These are phyloP conservation scores for Oncorhynchus keta DNA, from an alignment of 2,113 vertebrate genomes.

Conservation along the genomic window DNA sequence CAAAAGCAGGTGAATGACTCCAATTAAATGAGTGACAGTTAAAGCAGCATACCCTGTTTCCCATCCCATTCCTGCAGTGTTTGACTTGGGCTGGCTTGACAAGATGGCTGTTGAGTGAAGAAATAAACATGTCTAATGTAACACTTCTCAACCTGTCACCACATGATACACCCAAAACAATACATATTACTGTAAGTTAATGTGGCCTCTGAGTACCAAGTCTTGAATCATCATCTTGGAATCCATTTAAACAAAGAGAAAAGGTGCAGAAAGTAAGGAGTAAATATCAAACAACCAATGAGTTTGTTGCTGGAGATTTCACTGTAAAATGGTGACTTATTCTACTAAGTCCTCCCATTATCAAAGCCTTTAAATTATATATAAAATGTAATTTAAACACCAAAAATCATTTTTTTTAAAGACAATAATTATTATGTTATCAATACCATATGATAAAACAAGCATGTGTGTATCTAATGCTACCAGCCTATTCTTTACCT, in stretches of 20 bases:
- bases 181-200: neutral
- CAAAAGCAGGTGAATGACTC: conserved; percentile 16
- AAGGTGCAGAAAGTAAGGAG: neutral
- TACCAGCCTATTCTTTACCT: conserved; percentile 41
- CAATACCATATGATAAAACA: conserved; percentile 13
- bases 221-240: neutral
- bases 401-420: too few species aligned
- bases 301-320: neutral
- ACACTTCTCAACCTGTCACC: neutral
- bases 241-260: neutral
- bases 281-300: neutral
- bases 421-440: neutral
- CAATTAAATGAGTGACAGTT: conserved; percentile 23
- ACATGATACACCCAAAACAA: neutral
- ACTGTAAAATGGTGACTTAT: conserved; percentile 51
- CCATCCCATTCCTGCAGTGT: neutral
- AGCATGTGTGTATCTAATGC: conserved; percentile 30
- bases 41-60: conserved; percentile 19
- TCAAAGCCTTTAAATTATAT: conserved; percentile 45
- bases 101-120: conserved; percentile 6
- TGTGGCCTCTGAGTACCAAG: neutral
- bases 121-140: neutral
- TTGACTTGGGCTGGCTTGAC: conserved; percentile 18
- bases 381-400: neutral
- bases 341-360: conserved; percentile 49